A percentile compares a stretch with the other conserved stretches of the same genome.
phyloP scores from a whole-genome alignment of 2,888 invertebrate genomes.

The Torymus auratus region DNA sequence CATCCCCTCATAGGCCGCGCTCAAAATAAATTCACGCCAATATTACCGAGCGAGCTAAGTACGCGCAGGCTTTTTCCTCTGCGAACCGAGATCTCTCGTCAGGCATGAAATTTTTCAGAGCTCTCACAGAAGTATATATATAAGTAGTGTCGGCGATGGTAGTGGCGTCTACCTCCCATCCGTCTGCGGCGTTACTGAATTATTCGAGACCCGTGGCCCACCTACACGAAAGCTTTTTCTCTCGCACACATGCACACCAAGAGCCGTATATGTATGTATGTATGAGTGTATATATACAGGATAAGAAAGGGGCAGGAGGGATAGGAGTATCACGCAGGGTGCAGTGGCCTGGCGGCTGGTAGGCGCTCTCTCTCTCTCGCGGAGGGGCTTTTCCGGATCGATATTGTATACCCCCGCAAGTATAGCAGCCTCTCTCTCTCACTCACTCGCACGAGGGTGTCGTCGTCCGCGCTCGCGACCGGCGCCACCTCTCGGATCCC shows the following conservation, averaged over 20 bases:
- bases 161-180: not conserved
- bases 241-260: not conserved
- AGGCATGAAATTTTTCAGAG: too few relatives aligned
- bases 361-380: slow-evolving; percentile 26
- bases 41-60: too few relatives aligned
- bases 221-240: too few relatives aligned
- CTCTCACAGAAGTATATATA: too few relatives aligned
- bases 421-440: slow-evolving; percentile 64
- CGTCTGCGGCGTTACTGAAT: slow-evolving; percentile 9
- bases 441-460: slow-evolving; percentile 51
- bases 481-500: slow-evolving; percentile 68
- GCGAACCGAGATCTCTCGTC: too few relatives aligned
- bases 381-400: slow-evolving; percentile 67
- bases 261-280: too few relatives aligned
- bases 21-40: too few relatives aligned
- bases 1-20: too few relatives aligned
- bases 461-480: slow-evolving; percentile 57
- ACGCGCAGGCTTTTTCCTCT: too few relatives aligned
- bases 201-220: not conserved
- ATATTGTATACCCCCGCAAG: slow-evolving; percentile 71
- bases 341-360: slow-evolving; percentile 71
- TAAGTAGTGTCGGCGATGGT: not conserved
- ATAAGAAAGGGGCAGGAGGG: not conserved
- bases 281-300: too few relatives aligned
- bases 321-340: slow-evolving; percentile 66